Evolutionary conservation across 2,888 invertebrate species (phyloP), one percentile per base, ranked within the genome.

Genomic region (Orthonychiurus folsomi): DNA sequence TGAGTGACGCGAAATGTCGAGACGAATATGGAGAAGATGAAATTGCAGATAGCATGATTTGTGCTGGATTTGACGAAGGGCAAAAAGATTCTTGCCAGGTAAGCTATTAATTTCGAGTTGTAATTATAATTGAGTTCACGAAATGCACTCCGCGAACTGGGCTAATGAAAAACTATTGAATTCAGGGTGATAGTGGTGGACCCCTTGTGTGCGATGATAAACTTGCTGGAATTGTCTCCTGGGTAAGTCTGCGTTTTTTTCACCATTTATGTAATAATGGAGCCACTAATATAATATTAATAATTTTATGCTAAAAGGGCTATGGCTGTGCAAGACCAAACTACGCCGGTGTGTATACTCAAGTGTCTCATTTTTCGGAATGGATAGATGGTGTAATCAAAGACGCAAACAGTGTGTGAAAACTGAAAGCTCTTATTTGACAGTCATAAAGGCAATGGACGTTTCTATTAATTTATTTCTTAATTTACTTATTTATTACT

Each of bases 51-150:
- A 65, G 69, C 12, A 72, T 72, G 72, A n/a, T 72, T 9, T 72
- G 72, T 62, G 70, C 70, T 54, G 70, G 70, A 1, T 71, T 61
- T 27, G 50, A 59, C 1, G 65, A 71, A 47, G 71, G 71, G 5
- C 70, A 69, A 27, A 66, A 63, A 20, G 72, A 72, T 37, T 68
- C 68, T 23, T 72, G 71, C 47, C 71, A 71, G 69, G 71, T 69
- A 62, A 15, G 26, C 2, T 23, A 28, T 23, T 24, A 27, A 9
- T 28, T 60, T 18, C 26, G 3, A 20, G 53, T 59, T 15, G 12
- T 12, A 53, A 26, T n/a, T 24, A 1, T n/a, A 50, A 24, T 21
- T 20, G 18, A 12, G 21, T 25, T n/a, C 26, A 28, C 21, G 20
- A 58, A 21, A n/a, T 20, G 15, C 20, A 52, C n/a, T 23, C 23